phyloP scores from a whole-genome alignment of 2,888 invertebrate genomes.

The Heliothis peltigera region DNA sequence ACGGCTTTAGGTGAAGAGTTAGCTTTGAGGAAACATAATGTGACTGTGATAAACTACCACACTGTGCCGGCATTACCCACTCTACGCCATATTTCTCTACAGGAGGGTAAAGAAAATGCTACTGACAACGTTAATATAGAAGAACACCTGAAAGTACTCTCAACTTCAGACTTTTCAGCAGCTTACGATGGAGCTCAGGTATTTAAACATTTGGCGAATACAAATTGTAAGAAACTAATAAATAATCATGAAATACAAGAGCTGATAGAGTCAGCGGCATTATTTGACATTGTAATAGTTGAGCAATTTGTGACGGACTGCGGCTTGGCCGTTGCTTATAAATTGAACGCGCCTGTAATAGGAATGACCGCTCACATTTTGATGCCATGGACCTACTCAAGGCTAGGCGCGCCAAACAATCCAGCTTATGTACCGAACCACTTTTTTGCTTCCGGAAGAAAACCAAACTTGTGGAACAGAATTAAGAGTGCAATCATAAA shows the following conservation, averaged over 20 bases:
- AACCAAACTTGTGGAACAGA: slow-evolving; percentile 81
- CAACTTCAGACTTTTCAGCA: slow-evolving; percentile 42
- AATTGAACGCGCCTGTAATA: slow-evolving; percentile 87
- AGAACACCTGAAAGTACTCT: slow-evolving; percentile 24
- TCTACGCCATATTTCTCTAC: slow-evolving; percentile 74
- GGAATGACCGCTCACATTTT: slow-evolving; percentile 87
- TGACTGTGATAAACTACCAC: slow-evolving; percentile 75
- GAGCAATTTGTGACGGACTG: slow-evolving; percentile 90
- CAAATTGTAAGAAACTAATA: slow-evolving; percentile 63
- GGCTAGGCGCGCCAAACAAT: slow-evolving; percentile 89
- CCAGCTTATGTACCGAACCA: slow-evolving; percentile 89
- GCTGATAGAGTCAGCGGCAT: slow-evolving; percentile 64
- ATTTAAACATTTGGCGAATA: slow-evolving; percentile 49
- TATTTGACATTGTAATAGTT: slow-evolving; percentile 89
- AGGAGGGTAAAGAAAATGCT: slow-evolving; percentile 45
- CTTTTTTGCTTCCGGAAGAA: slow-evolving; percentile 80
- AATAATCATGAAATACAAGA: slow-evolving; percentile 59
- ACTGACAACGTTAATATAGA: slow-evolving; percentile 33
- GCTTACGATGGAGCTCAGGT: slow-evolving; percentile 24
- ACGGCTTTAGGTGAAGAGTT: slow-evolving; percentile 62
- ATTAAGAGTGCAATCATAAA: slow-evolving; percentile 78
- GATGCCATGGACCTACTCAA: slow-evolving; percentile 89
- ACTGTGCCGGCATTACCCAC: slow-evolving; percentile 72
- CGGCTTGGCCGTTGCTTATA: slow-evolving; percentile 87
- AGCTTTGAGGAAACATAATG: slow-evolving; percentile 70